Evolutionary conservation across 2,113 vertebrate genomes (phyloP).

Genomic region (Paradisaea rubra): DNA sequence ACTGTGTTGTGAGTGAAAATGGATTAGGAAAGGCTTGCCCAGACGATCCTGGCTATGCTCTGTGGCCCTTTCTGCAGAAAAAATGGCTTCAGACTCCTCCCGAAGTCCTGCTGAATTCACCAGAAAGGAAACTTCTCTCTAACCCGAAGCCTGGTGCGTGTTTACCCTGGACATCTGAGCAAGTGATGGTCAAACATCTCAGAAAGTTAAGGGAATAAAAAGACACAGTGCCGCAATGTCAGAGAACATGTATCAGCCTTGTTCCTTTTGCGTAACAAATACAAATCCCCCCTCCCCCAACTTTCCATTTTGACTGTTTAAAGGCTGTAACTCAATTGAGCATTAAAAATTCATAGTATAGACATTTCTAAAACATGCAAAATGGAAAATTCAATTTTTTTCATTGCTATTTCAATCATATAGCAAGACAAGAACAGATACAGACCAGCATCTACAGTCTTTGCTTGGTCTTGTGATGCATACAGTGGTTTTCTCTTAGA

Average conservation of each 20-base stretch:
- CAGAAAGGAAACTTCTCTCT: neutral
- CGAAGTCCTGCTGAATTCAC: neutral
- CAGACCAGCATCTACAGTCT: neutral
- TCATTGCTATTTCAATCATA: neutral
- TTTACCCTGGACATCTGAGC: neutral
- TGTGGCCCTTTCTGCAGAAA: neutral
- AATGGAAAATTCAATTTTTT: neutral
- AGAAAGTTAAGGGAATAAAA: neutral
- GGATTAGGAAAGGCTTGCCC: neutral
- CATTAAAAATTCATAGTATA: neutral
- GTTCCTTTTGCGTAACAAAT: neutral
- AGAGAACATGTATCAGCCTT: neutral
- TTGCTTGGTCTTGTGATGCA: neutral
- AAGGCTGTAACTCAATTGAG: neutral
- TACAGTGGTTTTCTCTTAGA: neutral
- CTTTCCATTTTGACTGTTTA: neutral
- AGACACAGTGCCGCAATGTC: neutral
- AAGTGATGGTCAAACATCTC: neutral
- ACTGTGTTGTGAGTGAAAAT: neutral
- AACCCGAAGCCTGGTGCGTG: neutral
- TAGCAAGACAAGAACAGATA: neutral
- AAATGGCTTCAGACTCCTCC: neutral
- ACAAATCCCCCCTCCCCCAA: accelerated
- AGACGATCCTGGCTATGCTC: neutral
- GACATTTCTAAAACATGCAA: neutral